These are phyloP conservation scores for Leucopternis melanops DNA, from an alignment of 2,113 vertebrate species.

Conservation along the genomic window DNA sequence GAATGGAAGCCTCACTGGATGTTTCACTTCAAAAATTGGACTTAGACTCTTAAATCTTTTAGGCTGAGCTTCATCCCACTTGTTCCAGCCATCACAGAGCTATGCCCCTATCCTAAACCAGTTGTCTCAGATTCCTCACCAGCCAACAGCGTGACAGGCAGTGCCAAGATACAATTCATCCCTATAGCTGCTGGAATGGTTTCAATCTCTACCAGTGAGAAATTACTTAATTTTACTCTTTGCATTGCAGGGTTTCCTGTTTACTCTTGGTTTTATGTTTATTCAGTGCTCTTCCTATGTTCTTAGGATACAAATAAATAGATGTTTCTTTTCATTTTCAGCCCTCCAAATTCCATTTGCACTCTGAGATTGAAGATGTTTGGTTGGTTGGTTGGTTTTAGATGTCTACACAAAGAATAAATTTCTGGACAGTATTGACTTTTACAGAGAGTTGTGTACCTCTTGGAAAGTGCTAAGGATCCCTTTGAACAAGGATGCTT, in stretches of 20 bases:
- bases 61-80: background rate
- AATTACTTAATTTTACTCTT: background rate
- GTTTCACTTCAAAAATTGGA: background rate
- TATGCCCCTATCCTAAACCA: background rate
- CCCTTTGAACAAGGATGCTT: background rate
- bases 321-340: background rate
- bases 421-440: background rate
- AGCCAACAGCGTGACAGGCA: background rate
- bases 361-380: background rate
- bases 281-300: background rate
- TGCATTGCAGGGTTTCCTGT: background rate
- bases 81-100: background rate
- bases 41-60: background rate
- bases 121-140: background rate
- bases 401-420: background rate
- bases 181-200: background rate
- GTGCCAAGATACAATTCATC: background rate
- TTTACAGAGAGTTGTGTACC: background rate
- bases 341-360: background rate
- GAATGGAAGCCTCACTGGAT: background rate
- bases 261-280: background rate
- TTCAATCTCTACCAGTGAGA: background rate
- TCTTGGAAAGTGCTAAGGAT: background rate
- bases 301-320: background rate
- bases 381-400: background rate